Conservation (phyloP, 2,888 invertebrate species). For the Lagria hirta region DNA sequence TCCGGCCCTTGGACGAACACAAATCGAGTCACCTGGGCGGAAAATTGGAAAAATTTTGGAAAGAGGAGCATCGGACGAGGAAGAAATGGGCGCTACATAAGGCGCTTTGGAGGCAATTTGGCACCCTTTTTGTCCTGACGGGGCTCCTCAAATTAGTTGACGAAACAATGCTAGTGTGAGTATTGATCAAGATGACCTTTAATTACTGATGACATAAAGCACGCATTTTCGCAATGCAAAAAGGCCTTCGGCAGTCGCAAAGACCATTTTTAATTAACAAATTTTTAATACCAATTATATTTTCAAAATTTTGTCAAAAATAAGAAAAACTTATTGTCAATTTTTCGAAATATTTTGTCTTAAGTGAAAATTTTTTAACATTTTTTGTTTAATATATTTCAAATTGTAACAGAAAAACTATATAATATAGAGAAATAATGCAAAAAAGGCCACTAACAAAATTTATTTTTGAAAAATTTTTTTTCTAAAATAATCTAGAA, state of each 20-base stretch:
- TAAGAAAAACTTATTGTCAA: too few species aligned
- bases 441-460: too few species aligned
- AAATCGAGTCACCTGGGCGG: conserved; percentile 67
- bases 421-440: too few species aligned
- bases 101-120: conserved; percentile 44
- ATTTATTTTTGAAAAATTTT: too few species aligned
- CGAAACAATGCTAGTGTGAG: conserved; percentile 50
- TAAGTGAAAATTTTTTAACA: too few species aligned
- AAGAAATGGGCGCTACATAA: conserved; percentile 46
- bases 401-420: too few species aligned
- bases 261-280: neutral
- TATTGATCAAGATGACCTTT: conserved; percentile 17
- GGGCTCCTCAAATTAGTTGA: conserved; percentile 46
- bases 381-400: too few species aligned
- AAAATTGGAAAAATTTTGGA: conserved; percentile 61
- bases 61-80: conserved; percentile 45
- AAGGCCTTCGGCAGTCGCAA: neutral
- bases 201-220: neutral
- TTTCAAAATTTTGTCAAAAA: too few species aligned
- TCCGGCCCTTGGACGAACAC: conserved; percentile 67
- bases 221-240: conserved; percentile 2
- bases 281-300: too few species aligned
- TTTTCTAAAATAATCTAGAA: too few species aligned
- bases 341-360: too few species aligned
- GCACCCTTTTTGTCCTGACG: conserved; percentile 40